Conservation (phyloP, 2,797 vertebrate genomes). For the Cynodonichthys magdalenae region DNA sequence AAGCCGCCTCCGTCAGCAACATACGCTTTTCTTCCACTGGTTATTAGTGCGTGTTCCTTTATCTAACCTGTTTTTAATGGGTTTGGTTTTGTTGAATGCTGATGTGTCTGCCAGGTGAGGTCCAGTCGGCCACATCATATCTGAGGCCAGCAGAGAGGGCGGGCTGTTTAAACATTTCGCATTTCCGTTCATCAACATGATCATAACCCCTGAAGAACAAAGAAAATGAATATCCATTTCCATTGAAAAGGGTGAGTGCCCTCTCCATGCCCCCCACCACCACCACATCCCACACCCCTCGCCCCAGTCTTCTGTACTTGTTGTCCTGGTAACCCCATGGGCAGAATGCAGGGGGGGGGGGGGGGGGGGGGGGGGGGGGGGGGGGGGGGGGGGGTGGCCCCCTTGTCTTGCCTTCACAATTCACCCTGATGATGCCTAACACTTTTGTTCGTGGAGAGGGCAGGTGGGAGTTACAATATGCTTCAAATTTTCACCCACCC, state of each 20-base stretch:
- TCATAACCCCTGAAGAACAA: constrained; percentile 78
- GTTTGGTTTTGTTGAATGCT: constrained; percentile 44
- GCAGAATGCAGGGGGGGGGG: constrained; percentile 81
- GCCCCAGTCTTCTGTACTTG: constrained; percentile 75
- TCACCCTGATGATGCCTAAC: constrained; percentile 80
- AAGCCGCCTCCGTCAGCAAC: neutral
- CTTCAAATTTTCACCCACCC: constrained; percentile 68
- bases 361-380: constrained; percentile 58
- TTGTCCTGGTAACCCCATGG: constrained; percentile 82
- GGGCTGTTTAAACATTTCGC: constrained; percentile 61
- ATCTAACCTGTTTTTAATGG: constrained; percentile 27
- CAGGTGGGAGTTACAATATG: constrained; percentile 81
- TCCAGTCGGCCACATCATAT: constrained; percentile 18
- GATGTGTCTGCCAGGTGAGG: constrained; percentile 52
- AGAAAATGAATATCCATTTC: constrained; percentile 82
- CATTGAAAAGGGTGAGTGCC: constrained; percentile 78
- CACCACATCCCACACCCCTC: constrained; percentile 53
- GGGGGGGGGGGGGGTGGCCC: constrained; percentile 51
- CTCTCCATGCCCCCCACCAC: constrained; percentile 69
- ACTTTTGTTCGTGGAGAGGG: constrained; percentile 81
- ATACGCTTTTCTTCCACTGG: neutral
- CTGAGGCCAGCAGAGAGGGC: constrained; percentile 45
- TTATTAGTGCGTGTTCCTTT: constrained; percentile 39
- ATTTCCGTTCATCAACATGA: constrained; percentile 66
- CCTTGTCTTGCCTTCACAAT: constrained; percentile 79